Base-by-base conservation (phyloP, 2,888 invertebrate species). In the Eutolmus rufibarbis region DNA sequence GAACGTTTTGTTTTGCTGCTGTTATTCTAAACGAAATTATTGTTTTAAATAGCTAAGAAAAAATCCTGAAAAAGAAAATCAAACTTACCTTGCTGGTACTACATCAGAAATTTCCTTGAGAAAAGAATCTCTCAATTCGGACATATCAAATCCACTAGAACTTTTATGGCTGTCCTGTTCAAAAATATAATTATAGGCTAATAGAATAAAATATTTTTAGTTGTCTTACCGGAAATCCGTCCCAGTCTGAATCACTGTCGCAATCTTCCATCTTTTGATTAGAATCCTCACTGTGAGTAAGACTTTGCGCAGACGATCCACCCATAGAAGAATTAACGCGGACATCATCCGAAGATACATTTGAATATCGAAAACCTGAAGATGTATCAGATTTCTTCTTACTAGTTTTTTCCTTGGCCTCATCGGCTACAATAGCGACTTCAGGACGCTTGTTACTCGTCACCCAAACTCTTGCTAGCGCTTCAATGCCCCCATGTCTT, bases 161-260 rank as follows among this genome's bases (percentile, higher is more conserved):
- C 94, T 93, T 91, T 95, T 94, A 90, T 95, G 95, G 28, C 95
- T 94, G 88, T 94, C 95, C 96, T 96, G 90, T 88, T 93, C 93
- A 74, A 34, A 56, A 34, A 74, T 85, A 79, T 86, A 31, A 88
- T 43, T 37, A 88, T 86, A 86, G 28, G 51, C 14, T 34, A 51
- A 51, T 3, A 85, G 46, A 46, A 16, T n/a, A 51, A n/a, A 2
- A 51, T 19, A n/a, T 7, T n/a, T 19, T 51, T 66, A 8, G 2
- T n/a, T 9, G 12, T 14, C 14, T 66, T 86, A 87, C 88, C 12
- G 87, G 88, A 88, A 92, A 95, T 90, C 94, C 95, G 88, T 96
- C 96, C 93, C 96, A 95, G 91, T 97, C 97, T 0, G 96, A 96
- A 89, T 96, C 96, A 0, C 96, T 96, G 5, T 96, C 96, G 23